Base-by-base conservation (phyloP, 2,113 vertebrate species). In the Acinonyx jubatus region DNA sequence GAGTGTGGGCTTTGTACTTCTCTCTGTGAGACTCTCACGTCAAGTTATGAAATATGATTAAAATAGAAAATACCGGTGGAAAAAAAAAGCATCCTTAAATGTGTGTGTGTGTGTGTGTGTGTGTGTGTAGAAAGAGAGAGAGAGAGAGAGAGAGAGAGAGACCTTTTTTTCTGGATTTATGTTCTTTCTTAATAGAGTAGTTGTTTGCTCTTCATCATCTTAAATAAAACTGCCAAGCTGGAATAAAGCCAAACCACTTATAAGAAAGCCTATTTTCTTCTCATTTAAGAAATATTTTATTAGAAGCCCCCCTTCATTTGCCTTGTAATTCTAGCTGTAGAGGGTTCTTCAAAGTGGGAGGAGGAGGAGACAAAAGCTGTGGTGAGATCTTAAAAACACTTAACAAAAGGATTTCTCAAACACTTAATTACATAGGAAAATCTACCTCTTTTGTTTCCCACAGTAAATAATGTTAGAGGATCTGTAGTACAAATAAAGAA, bases 171-270 rank as follows among this genome's bases (percentile, higher is more conserved):
- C 91, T 57, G 33, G 81, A 2, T 13, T 15, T 96, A 89, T 45
- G 50, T 57, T 96, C 73, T 82, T 96, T 90, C 55, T 98, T 95
- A 97, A 97, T 41, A 91, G 27, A 98, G 3, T 4, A 21, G 2
- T 89, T 85, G 25, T 41, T 94, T 96, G 94, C 25, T 69, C 18
- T 97, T 97, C 55, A 63, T 7, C 63, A 21, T 68, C 41, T 98
- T 98, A 98, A 92, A 52, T 91, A 94, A 98, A 97, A 85, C 2
- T 27, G 69, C 66, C 94, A 84, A 85, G 41, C 45, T 97, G 21
- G 85, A 95, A 63, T 87, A 21, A 93, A 91, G 94, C n/a, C 29
- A 86, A 89, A 48, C 25, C 2, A 55, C 48, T 52, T 33, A 74
- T 9, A 79, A 97, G 38, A 27, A 92, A 12, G 96, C 27, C 74